phyloP scores from a whole-genome alignment of 2,113 vertebrate genomes.

The Burhinus oedicnemus region DNA sequence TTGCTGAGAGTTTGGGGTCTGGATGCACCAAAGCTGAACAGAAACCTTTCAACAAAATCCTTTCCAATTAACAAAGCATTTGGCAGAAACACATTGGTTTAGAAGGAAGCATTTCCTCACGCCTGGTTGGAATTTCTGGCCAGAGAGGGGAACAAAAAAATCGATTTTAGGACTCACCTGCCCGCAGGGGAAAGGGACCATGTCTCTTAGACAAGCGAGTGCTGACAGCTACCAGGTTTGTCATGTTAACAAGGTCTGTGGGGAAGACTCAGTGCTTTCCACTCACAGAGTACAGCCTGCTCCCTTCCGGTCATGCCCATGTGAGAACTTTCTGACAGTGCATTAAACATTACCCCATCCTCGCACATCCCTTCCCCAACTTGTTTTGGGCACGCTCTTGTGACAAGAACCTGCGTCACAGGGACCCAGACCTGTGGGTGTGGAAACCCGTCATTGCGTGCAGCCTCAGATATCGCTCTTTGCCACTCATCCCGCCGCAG shows the following conservation, averaged over 20 bases:
- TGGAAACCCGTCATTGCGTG: background rate
- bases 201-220: background rate
- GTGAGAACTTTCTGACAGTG: background rate
- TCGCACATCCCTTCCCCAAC: background rate
- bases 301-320: rapidly evolving
- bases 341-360: background rate
- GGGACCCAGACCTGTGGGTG: background rate
- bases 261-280: background rate
- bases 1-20: background rate
- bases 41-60: background rate
- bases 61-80: background rate
- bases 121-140: background rate
- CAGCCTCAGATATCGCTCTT: background rate
- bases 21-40: background rate
- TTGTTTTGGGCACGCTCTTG: background rate
- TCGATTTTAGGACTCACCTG: background rate
- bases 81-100: background rate
- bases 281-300: background rate
- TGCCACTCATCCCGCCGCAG: background rate
- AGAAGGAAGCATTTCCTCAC: background rate
- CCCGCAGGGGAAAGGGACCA: background rate
- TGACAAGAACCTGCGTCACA: background rate
- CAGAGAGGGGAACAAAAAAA: background rate
- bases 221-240: background rate
- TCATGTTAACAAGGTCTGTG: background rate